Base-by-base conservation (phyloP, 1,140 invertebrate genomes). In the Drosophila seguyi region DNA sequence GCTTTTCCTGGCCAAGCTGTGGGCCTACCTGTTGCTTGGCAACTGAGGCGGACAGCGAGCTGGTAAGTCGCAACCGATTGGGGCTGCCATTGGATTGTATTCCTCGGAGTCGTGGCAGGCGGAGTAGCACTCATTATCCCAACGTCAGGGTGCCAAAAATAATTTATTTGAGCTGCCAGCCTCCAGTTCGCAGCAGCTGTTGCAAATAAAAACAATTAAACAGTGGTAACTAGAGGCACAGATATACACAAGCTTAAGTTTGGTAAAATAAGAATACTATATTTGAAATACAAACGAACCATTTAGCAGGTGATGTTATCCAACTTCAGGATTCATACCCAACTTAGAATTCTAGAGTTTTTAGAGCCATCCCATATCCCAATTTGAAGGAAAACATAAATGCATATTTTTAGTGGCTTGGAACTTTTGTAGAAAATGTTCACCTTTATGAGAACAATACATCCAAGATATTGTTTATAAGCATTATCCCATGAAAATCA, bases 1-100 rank as follows among this genome's bases (percentile, higher is more conserved):
- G 25, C 7, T 53, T 53, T 55, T 20, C 55, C 42, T 59, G 36
- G 44, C 69, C 67, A 72, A 81, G 68, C 48, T 75, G 83, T 68
- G 75, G 83, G 79, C 84, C 83, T 87, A 87, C 83, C 83, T 87
- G 83, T 87, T 87, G 83, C 83, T 87, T 83, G 79, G 83, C 84
- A 88, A 79, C 84, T 73, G 66, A 56, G 74, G 47, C 61, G 48
- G 16, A 59, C 48, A 45, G 29, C 41, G 53, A 59, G 66, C 53
- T 67, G 75, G 29, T 56, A 34, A 53, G 14, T 55, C 34, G 14
- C 52, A 25, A n/a, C 36, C 14, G 58, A 53, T 68, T 67, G 38
- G 57, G 61, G 52, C 45, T 52, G 61, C 39, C 55, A 11, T 18
- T 41, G 27, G 20, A 65, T 62, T 42, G 38, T 20, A 29, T 25